phyloP scores from a whole-genome alignment of 2,797 vertebrate species.

The Poecile montanus region DNA sequence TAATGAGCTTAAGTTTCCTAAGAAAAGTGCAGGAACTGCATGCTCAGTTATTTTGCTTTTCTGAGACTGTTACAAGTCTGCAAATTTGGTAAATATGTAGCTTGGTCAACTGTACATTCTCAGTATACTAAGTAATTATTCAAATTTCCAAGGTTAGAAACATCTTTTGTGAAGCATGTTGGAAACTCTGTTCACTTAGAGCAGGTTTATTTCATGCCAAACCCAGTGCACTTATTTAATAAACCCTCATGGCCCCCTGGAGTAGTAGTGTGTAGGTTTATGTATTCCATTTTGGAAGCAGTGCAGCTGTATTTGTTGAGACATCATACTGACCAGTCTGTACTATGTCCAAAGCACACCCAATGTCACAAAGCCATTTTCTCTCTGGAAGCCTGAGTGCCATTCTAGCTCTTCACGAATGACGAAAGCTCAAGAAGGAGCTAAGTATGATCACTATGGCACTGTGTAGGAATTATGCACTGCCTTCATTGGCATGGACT shows the following conservation, averaged over 20 bases:
- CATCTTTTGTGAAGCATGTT: background rate
- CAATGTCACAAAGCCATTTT: background rate
- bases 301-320: background rate
- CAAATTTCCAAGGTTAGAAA: background rate
- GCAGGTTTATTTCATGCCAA: background rate
- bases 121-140: background rate
- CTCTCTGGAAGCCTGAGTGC: background rate
- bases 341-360: background rate
- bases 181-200: background rate
- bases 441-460: background rate
- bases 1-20: background rate
- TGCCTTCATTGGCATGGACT: background rate
- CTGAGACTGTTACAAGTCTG: background rate
- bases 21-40: background rate
- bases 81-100: background rate
- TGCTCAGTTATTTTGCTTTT: background rate
- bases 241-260: background rate
- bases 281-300: background rate
- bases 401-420: background rate
- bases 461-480: background rate
- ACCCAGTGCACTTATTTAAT: background rate
- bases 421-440: background rate
- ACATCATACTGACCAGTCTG: background rate
- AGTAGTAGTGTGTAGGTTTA: background rate
- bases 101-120: background rate